Percentiles rank a stretch among this genome's conserved stretches.
Evolutionary conservation across 1,140 invertebrate species (phyloP).

Genomic region (Muscidifurax raptorellus): DNA sequence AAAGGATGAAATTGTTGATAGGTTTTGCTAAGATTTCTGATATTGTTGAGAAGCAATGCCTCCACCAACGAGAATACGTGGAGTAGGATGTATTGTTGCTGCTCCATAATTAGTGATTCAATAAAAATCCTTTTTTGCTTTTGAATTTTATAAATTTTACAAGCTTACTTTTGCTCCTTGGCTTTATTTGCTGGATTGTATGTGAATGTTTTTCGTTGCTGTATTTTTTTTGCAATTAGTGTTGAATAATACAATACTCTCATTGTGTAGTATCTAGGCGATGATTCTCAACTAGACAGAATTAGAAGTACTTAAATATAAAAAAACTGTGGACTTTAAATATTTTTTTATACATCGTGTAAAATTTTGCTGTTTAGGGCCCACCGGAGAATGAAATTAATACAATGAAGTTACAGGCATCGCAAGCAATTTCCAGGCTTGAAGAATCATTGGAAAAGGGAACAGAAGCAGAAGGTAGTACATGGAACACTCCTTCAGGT

Average conservation of each 20-base stretch:
- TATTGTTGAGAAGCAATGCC: neutral
- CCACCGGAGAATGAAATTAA: conserved; percentile 67
- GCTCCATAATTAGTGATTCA: neutral
- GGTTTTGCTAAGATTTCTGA: neutral
- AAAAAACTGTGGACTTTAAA: neutral
- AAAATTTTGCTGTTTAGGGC: conserved; percentile 17
- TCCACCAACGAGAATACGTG: neutral
- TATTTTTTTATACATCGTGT: neutral
- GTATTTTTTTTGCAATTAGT: neutral
- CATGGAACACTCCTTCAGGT: conserved; percentile 72
- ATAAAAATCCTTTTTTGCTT: neutral
- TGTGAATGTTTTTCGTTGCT: neutral
- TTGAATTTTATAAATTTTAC: neutral
- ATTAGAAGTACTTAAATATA: neutral
- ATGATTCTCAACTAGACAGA: neutral
- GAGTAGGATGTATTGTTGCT: too few species aligned
- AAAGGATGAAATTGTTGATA: neutral
- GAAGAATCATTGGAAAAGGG: conserved; percentile 79
- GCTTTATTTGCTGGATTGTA: neutral
- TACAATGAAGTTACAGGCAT: conserved; percentile 81
- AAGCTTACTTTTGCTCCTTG: neutral
- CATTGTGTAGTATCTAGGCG: neutral
- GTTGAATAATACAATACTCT: neutral
- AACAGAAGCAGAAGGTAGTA: conserved; percentile 72
- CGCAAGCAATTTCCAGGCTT: conserved; percentile 80